phyloP scores from a whole-genome alignment of 2,888 invertebrate genomes.

The Agonopterix subpropinquella region DNA sequence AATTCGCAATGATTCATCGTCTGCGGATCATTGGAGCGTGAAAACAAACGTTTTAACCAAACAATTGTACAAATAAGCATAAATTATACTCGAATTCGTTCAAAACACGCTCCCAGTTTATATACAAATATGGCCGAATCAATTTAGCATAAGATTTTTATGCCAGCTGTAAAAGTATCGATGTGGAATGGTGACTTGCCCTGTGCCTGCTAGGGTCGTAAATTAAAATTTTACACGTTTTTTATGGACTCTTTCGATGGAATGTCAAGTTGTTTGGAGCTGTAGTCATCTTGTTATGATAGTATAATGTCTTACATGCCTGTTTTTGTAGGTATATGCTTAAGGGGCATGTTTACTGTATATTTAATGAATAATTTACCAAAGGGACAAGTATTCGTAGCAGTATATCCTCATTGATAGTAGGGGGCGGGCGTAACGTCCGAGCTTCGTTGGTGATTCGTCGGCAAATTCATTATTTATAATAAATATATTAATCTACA shows the following conservation, averaged over 20 bases:
- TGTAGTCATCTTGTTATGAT: too few species aligned
- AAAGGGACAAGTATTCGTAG: too few species aligned
- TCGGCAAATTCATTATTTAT: too few species aligned
- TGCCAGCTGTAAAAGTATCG: constrained; percentile 10
- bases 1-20: not conserved
- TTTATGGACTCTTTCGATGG: constrained; percentile 11
- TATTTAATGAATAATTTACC: too few species aligned
- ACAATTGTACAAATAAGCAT: not conserved
- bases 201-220: constrained; percentile 11
- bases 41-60: not conserved
- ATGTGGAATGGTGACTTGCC: constrained; percentile 10
- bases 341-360: too few species aligned
- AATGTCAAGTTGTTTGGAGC: constrained; percentile 1
- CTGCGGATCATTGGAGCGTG: not conserved
- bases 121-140: constrained; percentile 1
- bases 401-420: too few species aligned
- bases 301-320: not conserved
- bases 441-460: too few species aligned
- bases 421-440: too few species aligned
- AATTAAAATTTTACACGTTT: constrained; percentile 18
- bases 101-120: not conserved
- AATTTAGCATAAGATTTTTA: constrained; percentile 6
- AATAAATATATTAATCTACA: too few species aligned
- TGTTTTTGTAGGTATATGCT: not conserved
- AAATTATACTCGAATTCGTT: not conserved